These are phyloP conservation scores for Canis aureus DNA, from an alignment of 2,113 vertebrate species.

Conservation along the genomic window DNA sequence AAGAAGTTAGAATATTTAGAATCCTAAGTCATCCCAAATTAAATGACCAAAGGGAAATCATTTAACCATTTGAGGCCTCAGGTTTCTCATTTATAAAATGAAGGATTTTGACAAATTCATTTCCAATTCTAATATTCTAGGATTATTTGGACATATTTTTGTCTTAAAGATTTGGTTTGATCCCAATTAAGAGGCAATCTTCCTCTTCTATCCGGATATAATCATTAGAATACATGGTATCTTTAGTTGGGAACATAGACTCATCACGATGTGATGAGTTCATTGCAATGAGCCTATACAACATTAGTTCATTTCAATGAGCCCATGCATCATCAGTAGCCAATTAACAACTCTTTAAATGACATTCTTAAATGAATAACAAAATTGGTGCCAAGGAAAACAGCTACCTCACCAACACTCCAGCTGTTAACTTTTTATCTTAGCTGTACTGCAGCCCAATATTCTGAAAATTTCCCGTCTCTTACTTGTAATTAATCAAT, in stretches of 20 bases:
- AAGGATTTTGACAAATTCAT: background rate
- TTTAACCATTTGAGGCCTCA: background rate
- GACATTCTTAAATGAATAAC: slow-evolving; percentile 57
- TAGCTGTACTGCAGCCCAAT: background rate
- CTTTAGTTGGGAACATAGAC: background rate
- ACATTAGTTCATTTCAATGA: background rate
- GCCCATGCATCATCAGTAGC: background rate
- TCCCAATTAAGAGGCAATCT: background rate
- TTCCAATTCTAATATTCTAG: background rate
- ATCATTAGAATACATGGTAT: background rate
- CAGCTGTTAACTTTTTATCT: slow-evolving; percentile 65
- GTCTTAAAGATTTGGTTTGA: background rate
- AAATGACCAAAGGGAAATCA: background rate
- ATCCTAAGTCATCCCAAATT: background rate
- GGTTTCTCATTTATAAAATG: slow-evolving; percentile 39
- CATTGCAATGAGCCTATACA: background rate
- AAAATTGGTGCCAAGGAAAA: slow-evolving; percentile 62
- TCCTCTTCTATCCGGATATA: background rate
- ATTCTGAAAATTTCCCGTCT: background rate
- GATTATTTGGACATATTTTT: slow-evolving; percentile 32
- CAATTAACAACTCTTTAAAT: slow-evolving; percentile 56
- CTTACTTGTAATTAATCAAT: background rate
- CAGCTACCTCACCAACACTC: background rate
- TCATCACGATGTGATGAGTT: background rate
- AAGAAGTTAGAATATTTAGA: background rate